Percentiles rank a stretch among this genome's conserved stretches.
phyloP scores from a whole-genome alignment of 2,113 vertebrate genomes.

The Hemibagrus wyckioides region DNA sequence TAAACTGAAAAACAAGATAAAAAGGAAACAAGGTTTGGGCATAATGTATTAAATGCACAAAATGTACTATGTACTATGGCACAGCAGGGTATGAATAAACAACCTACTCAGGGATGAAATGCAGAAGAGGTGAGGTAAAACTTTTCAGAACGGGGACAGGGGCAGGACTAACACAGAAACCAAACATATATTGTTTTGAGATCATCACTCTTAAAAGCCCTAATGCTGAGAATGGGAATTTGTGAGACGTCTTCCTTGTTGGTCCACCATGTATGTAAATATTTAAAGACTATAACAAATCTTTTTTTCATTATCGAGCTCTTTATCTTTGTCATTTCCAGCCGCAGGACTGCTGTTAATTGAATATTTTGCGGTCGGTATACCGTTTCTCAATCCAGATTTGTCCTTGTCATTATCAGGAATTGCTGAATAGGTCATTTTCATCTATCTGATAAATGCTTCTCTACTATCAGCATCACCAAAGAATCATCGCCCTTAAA shows the following conservation, averaged over 20 bases:
- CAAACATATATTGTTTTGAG: neutral
- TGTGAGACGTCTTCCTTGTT: neutral
- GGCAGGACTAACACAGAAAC: neutral
- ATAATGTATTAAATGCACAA: neutral
- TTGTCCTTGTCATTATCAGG: slow-evolving; percentile 19
- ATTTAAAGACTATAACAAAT: neutral
- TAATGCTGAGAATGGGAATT: neutral
- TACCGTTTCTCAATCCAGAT: neutral
- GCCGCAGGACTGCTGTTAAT: neutral
- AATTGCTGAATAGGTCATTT: neutral
- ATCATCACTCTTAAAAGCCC: neutral
- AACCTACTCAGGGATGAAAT: neutral
- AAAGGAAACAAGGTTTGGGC: neutral
- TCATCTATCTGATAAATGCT: neutral
- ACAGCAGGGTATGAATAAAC: neutral
- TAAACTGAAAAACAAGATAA: neutral
- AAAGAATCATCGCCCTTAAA: neutral
- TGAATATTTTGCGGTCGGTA: neutral
- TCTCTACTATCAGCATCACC: slow-evolving; percentile 6
- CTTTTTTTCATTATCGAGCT: neutral
- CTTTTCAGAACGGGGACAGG: neutral
- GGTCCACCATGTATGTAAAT: neutral
- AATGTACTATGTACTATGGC: too few relatives aligned
- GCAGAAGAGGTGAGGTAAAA: neutral
- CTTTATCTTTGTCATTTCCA: neutral